These are phyloP conservation scores for Trisateles emortualis DNA, from an alignment of 2,888 invertebrate genomes.

Conservation along the genomic window DNA sequence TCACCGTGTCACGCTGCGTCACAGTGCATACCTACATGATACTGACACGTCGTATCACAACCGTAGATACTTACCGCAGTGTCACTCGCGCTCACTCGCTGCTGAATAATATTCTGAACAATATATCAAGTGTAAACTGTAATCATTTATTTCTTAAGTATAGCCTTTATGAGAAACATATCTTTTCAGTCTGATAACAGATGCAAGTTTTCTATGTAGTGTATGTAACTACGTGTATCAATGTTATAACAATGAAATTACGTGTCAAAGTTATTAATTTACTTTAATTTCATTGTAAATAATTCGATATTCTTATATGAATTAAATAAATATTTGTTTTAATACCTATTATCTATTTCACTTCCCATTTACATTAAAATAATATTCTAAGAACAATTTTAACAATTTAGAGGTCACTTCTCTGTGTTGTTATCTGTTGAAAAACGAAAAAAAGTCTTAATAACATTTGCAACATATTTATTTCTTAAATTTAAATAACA, in stretches of 20 bases:
- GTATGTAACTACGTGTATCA: slow-evolving; percentile 80
- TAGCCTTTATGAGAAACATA: slow-evolving; percentile 82
- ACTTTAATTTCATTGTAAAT: slow-evolving; percentile 86
- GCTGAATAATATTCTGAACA: slow-evolving; percentile 79
- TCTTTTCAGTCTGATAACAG: slow-evolving; percentile 81
- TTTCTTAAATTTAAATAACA: slow-evolving; percentile 28
- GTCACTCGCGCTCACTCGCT: slow-evolving; percentile 33
- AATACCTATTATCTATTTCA: slow-evolving; percentile 71
- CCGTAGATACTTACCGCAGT: background rate
- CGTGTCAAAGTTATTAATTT: slow-evolving; percentile 74
- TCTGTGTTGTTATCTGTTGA: slow-evolving; percentile 50
- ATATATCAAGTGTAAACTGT: slow-evolving; percentile 75
- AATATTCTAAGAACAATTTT: background rate
- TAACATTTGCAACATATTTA: slow-evolving; percentile 31
- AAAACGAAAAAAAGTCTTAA: slow-evolving; percentile 42
- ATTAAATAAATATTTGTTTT: slow-evolving; percentile 86
- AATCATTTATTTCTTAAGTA: slow-evolving; percentile 80
- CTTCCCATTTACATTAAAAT: slow-evolving; percentile 15
- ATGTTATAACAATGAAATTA: slow-evolving; percentile 84
- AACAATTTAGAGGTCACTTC: slow-evolving; percentile 57
- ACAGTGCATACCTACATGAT: too few relatives aligned
- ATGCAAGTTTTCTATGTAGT: slow-evolving; percentile 87
- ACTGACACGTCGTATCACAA: background rate
- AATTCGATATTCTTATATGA: slow-evolving; percentile 84
- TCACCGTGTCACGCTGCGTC: background rate